Conservation (phyloP, 2,888 invertebrate species). For the Drosophila mimetica region DNA sequence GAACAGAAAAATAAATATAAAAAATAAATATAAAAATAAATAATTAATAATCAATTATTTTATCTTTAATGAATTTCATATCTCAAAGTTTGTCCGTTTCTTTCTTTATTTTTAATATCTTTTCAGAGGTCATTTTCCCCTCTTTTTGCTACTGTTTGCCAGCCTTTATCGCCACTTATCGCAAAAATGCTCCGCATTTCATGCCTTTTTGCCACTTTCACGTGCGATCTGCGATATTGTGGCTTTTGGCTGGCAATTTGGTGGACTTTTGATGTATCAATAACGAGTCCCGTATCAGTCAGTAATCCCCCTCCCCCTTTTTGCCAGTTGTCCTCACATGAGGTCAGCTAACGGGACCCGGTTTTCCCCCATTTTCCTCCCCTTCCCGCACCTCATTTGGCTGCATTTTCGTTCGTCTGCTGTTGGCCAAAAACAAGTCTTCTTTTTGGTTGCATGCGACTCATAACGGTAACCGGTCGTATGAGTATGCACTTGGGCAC, state of each 20-base stretch:
- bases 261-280: constrained; percentile 41
- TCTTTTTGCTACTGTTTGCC: constrained; percentile 8
- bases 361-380: constrained; percentile 15
- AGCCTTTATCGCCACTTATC: constrained; percentile 6
- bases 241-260: constrained; percentile 22
- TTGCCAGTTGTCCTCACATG: constrained; percentile 63
- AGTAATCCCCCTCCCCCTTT: background rate
- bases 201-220: constrained; percentile 56
- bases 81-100: no score
- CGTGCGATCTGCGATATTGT: constrained; percentile 44
- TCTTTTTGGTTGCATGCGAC: constrained; percentile 40
- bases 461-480: constrained; percentile 36
- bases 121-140: no score
- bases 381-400: constrained; percentile 8
- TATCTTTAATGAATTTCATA: no score
- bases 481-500: constrained; percentile 4
- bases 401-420: constrained; percentile 52
- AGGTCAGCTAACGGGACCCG: constrained; percentile 69
- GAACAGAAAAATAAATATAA: no score
- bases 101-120: no score
- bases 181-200: constrained; percentile 9
- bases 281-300: constrained; percentile 32
- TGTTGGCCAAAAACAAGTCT: constrained; percentile 68
- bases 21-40: no score
- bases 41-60: no score